Base-by-base conservation (phyloP, 30 jellyfish, hydroid and myxozoan genomes). In the Chrysaora quinquecirrha region DNA sequence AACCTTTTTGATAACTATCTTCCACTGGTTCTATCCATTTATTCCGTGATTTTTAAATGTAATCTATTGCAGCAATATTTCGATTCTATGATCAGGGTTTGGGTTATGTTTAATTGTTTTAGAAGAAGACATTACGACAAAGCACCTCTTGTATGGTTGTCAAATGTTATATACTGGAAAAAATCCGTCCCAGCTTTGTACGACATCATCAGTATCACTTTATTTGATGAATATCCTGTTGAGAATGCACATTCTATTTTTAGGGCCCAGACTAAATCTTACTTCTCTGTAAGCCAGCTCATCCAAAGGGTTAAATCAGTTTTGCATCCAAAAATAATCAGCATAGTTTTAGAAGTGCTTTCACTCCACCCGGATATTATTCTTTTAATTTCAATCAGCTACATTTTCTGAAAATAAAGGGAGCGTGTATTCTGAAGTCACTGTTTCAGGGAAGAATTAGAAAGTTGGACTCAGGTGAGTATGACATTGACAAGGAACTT, bases 101-200 rank as follows among this genome's bases (percentile, higher is more conserved):
- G 88, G 88, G 63, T 76, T 1, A 52, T 76, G 88, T 76, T 54
- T 28, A 52, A 46, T 33, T 54, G 79, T 50, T 76, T 30, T 38
- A 30, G 48, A 30, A 76, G 79, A 54, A 78, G 48, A 34, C 88
- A 76, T 67, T 76, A 76, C 56, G 30, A 74, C 54, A 74, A 74
- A 34, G 86, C 86, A 12, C 75, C 86, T 22, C 76, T 74, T 27
- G 66, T 76, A 34, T 54, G 88, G 88, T 34, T 76, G 30, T 46
- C 76, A 73, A 76, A 76, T 62, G 32, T 52, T 49, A 29, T 76
- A 48, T 76, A 54, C 63, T 76, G 88, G 88, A 30, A 76, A 66
- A 43, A 16, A 43, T 43, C 9, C 16, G 9, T 9, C 16, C 58
- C 58, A 6, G 58, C 9, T 43, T 6, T 43, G 16, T 43, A 6